These are phyloP conservation scores for Neoniphon sammara DNA, from an alignment of 2,797 vertebrate genomes.

Conservation along the genomic window DNA sequence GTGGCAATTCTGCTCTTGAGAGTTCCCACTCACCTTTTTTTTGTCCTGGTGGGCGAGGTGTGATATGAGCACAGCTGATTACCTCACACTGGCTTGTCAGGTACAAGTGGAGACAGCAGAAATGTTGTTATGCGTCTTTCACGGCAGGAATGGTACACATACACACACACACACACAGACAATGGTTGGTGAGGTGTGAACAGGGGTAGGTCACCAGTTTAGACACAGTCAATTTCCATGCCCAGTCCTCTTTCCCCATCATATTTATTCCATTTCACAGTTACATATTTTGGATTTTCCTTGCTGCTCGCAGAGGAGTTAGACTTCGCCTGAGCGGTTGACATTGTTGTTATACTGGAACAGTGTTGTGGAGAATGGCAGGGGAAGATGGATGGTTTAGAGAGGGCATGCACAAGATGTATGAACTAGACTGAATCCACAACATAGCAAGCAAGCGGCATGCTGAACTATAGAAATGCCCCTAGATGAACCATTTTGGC, in stretches of 20 bases:
- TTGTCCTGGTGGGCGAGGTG: slow-evolving; percentile 51
- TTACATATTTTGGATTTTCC: slow-evolving; percentile 34
- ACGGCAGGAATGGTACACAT: not conserved
- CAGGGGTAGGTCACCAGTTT: not conserved
- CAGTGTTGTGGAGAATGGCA: slow-evolving; percentile 8
- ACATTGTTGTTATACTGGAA: slow-evolving; percentile 14
- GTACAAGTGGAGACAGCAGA: slow-evolving; percentile 15
- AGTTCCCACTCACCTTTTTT: not conserved
- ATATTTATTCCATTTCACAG: slow-evolving; percentile 22
- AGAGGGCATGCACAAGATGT: slow-evolving; percentile 13
- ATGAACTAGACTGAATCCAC: slow-evolving; percentile 18
- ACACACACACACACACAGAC: not conserved
- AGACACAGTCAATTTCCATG: not conserved
- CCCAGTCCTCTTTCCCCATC: not conserved
- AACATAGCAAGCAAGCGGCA: slow-evolving; percentile 13
- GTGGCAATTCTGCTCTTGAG: slow-evolving; percentile 5
- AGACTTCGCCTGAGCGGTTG: slow-evolving; percentile 22
- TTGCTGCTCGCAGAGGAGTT: slow-evolving; percentile 39
- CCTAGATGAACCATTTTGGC: slow-evolving; percentile 27
- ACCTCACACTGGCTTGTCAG: slow-evolving; percentile 42
- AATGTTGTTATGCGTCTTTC: slow-evolving; percentile 14
- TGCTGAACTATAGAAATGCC: not conserved
- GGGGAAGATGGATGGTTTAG: not conserved
- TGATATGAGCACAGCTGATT: slow-evolving; percentile 58
- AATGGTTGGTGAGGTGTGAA: not conserved